Conservation (phyloP, 2,113 vertebrate genomes). For the Oncorhynchus keta region DNA sequence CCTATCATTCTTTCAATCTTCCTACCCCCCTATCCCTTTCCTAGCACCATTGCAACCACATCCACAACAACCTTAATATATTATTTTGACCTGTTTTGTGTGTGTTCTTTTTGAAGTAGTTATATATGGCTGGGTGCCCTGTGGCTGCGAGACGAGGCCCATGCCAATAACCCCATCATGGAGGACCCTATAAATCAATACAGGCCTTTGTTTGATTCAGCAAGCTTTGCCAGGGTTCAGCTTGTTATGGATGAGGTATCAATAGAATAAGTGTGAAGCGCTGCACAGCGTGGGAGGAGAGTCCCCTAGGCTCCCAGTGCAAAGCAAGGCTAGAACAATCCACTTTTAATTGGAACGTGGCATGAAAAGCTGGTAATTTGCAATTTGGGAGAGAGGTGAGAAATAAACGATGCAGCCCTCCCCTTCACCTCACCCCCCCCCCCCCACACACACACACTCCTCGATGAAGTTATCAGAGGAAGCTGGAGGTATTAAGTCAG, state of each 20-base stretch:
- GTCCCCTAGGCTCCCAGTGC: constrained; percentile 13
- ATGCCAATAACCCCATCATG: no score
- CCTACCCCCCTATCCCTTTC: neutral
- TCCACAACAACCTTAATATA: no score
- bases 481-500: no score
- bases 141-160: no score
- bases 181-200: no score
- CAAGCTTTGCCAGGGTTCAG: no score
- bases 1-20: constrained; percentile 13
- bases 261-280: neutral
- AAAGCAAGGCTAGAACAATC: neutral
- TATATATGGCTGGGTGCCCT: neutral
- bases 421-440: neutral
- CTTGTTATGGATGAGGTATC: no score
- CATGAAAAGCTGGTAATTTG: constrained; percentile 4
- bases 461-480: no score
- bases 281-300: constrained; percentile 50
- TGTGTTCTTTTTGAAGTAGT: neutral
- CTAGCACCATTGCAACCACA: no score
- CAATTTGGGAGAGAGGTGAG: constrained; percentile 48
- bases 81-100: neutral
- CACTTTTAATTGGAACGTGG: neutral
- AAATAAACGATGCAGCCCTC: constrained; percentile 20
- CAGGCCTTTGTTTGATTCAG: no score
- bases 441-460: neutral